phyloP scores from a whole-genome alignment of 2,797 vertebrate species.

The Amblyopsis hoosieri region DNA sequence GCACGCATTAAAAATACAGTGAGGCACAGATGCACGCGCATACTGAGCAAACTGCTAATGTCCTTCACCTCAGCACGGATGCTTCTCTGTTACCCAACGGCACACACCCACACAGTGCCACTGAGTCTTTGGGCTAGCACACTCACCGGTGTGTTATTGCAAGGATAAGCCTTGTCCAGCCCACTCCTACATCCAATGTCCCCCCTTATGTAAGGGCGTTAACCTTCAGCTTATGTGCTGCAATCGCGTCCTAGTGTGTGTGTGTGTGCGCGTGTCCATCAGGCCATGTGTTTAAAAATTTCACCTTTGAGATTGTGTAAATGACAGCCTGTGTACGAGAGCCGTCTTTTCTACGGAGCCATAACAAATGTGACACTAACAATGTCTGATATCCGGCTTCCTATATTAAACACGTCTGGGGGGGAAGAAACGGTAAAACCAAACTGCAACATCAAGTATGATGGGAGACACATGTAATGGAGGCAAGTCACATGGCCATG shows the following conservation, averaged over 20 bases:
- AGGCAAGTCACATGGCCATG: conserved; percentile 14
- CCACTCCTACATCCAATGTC: conserved; percentile 55
- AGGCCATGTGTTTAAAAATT: conserved; percentile 16
- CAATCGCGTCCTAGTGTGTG: conserved; percentile 20
- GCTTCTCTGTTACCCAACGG: background rate
- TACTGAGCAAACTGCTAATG: background rate
- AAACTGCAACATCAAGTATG: conserved; percentile 26
- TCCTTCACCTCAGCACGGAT: background rate
- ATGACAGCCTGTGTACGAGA: too few species aligned
- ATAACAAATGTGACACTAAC: conserved; percentile 31
- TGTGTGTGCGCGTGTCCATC: conserved; percentile 1
- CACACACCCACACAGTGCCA: conserved; percentile 1
- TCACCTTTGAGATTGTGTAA: too few species aligned
- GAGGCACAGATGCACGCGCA: conserved; percentile 16
- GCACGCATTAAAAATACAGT: background rate
- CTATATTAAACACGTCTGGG: conserved; percentile 17
- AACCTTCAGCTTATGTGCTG: conserved; percentile 57
- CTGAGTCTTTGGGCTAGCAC: background rate
- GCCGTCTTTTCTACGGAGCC: conserved; percentile 10
- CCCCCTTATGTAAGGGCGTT: conserved; percentile 70
- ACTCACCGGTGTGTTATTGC: conserved; percentile 19
- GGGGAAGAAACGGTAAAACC: conserved; percentile 17
- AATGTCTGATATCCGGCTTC: conserved; percentile 18
- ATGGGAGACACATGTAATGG: conserved; percentile 7
- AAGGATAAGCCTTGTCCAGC: conserved; percentile 60